Percentiles rank a stretch among this genome's conserved stretches.
phyloP scores from a whole-genome alignment of 2,888 invertebrate genomes.

The Nomada flava region DNA sequence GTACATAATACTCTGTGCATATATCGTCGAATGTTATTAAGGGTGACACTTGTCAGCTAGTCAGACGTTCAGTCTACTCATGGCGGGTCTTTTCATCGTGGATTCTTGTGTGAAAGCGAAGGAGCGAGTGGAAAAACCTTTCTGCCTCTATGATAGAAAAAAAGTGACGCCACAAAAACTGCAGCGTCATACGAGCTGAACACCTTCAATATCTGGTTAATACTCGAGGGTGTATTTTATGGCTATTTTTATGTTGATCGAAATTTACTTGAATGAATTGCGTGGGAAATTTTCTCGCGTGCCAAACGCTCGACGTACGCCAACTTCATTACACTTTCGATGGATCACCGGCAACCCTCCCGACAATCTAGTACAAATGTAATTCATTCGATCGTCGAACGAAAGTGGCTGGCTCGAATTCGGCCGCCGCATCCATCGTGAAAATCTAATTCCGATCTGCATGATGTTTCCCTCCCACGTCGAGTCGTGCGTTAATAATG shows the following conservation, averaged over 20 bases:
- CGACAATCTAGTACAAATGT: neutral
- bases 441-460: conserved; percentile 42
- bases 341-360: neutral
- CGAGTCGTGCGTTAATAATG: conserved; percentile 1
- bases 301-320: neutral
- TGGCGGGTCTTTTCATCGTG: conserved; percentile 10
- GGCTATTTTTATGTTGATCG: neutral
- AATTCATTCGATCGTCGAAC: conserved; percentile 21
- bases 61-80: conserved; percentile 9
- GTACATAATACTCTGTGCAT: conserved; percentile 13
- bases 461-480: neutral
- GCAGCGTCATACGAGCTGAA: neutral
- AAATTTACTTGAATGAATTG: neutral
- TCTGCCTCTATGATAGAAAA: neutral
- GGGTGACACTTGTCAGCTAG: conserved; percentile 42
- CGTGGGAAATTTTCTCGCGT: conserved; percentile 12
- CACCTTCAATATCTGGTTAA: neutral
- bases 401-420: conserved; percentile 20
- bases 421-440: neutral
- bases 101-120: neutral
- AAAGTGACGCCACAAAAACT: neutral
- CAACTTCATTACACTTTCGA: conserved; percentile 41
- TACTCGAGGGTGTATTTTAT: neutral
- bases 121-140: neutral
- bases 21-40: conserved; percentile 34